Evolutionary conservation across 1,140 invertebrate genomes (phyloP).

Genomic region (Formica selysi): DNA sequence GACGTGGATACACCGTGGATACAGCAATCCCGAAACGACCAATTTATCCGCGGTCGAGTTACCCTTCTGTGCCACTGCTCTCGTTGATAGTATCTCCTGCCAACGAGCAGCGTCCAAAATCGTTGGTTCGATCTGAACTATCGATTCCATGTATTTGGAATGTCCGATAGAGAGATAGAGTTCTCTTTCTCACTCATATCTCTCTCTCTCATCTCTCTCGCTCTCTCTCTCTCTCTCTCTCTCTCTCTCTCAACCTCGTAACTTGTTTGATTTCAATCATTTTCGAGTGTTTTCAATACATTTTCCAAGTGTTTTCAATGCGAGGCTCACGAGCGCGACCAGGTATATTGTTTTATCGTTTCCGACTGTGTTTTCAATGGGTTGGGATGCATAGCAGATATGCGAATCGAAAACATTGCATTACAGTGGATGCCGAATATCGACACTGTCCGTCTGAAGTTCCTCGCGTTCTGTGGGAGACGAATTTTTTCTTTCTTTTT

Average conservation of each 20-base stretch:
- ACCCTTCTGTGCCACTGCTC: constrained; percentile 62
- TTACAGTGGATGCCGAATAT: constrained; percentile 40
- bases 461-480: not conserved
- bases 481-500: constrained; percentile 10
- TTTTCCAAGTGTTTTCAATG: constrained; percentile 71
- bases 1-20: constrained; percentile 39
- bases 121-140: constrained; percentile 56
- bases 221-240: constrained; percentile 37
- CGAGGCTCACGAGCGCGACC: constrained; percentile 24
- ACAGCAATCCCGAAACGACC: constrained; percentile 47
- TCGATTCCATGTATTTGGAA: constrained; percentile 16
- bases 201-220: constrained; percentile 28
- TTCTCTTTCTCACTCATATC: constrained; percentile 1
- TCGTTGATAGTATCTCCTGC: constrained; percentile 65
- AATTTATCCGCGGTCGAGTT: constrained; percentile 66
- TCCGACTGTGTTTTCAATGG: constrained; percentile 67
- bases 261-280: constrained; percentile 77
- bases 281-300: constrained; percentile 76
- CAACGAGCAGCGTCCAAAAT: constrained; percentile 58
- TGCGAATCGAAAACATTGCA: constrained; percentile 71
- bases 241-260: constrained; percentile 55
- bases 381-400: constrained; percentile 59
- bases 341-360: constrained; percentile 75
- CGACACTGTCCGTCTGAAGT: constrained; percentile 47
- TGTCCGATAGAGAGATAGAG: constrained; percentile 40